phyloP scores from a whole-genome alignment of 2,113 vertebrate species.

The Camelus dromedarius region DNA sequence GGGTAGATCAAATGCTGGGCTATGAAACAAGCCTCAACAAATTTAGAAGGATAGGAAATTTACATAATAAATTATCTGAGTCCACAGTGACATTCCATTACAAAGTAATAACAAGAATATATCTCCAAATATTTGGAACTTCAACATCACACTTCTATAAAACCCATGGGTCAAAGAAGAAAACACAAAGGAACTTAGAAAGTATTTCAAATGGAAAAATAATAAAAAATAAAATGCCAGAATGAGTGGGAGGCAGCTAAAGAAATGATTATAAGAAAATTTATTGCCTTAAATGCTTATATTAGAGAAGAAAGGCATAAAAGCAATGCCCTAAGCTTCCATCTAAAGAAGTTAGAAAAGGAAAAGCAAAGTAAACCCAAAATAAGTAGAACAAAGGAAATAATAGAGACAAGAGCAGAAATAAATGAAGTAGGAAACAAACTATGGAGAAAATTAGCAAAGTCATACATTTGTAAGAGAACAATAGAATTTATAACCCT shows the following conservation, averaged over 20 bases:
- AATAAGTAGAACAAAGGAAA: not conserved
- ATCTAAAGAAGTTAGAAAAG: not conserved
- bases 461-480: not conserved
- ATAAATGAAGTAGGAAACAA: not conserved
- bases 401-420: not conserved
- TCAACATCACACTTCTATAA: not conserved
- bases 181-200: not conserved
- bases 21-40: not conserved
- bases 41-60: not conserved
- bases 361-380: not conserved
- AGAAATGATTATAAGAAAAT: not conserved
- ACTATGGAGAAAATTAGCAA: not conserved
- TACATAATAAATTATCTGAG: not conserved
- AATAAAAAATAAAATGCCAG: not conserved
- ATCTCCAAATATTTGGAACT: not conserved
- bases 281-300: not conserved
- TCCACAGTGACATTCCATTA: not conserved
- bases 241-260: not conserved
- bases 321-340: not conserved
- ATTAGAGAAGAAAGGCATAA: not conserved
- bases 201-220: not conserved
- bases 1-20: not conserved
- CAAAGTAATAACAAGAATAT: not conserved
- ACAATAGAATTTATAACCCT: not conserved
- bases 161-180: not conserved